A percentile compares a stretch with the other conserved stretches of the same genome.
phyloP scores from a whole-genome alignment of 2,888 invertebrate species.

The Mythimna lalbum region DNA sequence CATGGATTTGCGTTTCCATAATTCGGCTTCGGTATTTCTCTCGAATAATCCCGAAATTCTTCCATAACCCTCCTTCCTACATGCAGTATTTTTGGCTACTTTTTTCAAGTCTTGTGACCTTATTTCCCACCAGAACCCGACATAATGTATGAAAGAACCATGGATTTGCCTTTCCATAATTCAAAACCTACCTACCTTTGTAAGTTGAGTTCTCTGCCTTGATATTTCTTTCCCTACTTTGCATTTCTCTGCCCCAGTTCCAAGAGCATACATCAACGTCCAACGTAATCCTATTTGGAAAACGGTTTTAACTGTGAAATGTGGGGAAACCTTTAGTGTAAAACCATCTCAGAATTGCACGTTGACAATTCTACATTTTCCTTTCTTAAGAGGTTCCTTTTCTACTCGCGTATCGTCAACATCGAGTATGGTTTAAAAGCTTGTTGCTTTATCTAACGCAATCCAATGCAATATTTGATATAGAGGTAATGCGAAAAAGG shows the following conservation, averaged over 20 bases:
- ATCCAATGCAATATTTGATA: no score
- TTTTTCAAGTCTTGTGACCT: background rate
- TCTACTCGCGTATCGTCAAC: no score
- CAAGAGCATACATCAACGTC: conserved; percentile 52
- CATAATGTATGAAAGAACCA: background rate
- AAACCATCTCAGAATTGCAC: conserved; percentile 25
- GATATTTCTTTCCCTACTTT: conserved; percentile 47
- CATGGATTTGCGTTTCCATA: conserved; percentile 24
- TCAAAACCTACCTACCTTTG: conserved; percentile 19
- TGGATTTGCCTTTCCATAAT: conserved; percentile 34
- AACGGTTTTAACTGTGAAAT: conserved; percentile 43
- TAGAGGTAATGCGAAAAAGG: no score
- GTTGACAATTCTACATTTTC: conserved; percentile 7
- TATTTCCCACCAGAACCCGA: background rate
- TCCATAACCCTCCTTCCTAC: background rate
- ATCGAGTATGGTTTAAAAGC: no score
- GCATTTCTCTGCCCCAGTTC: conserved; percentile 54
- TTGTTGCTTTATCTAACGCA: no score
- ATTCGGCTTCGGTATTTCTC: no score
- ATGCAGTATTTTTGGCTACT: background rate
- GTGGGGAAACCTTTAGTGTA: conserved; percentile 25
- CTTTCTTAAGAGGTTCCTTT: background rate
- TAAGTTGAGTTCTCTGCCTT: conserved; percentile 32
- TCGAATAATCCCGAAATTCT: no score
- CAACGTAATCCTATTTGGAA: conserved; percentile 52